These are phyloP conservation scores for Pseudococcus jackbeardsleyi DNA, from an alignment of 2,888 invertebrate genomes.

Conservation along the genomic window DNA sequence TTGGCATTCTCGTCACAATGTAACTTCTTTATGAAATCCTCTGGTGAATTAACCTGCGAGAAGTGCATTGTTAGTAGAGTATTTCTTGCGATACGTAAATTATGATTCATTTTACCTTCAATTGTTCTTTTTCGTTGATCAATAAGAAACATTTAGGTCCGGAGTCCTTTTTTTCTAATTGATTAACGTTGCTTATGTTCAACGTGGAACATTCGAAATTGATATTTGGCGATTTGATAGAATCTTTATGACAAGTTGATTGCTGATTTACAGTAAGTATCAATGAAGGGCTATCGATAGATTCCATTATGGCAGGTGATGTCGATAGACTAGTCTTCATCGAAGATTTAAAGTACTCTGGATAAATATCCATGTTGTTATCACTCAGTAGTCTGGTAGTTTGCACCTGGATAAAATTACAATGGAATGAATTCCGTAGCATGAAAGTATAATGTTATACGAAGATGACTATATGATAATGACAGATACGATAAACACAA, in stretches of 20 bases:
- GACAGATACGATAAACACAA: background rate
- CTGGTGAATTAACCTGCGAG: slow-evolving; percentile 69
- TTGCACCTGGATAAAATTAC: background rate
- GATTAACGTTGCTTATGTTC: slow-evolving; percentile 37
- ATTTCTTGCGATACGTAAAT: background rate
- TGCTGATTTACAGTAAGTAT: slow-evolving; percentile 63
- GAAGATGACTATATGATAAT: background rate
- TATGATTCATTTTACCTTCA: slow-evolving; percentile 72
- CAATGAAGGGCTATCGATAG: slow-evolving; percentile 68
- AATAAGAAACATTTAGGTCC: slow-evolving; percentile 75
- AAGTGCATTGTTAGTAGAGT: slow-evolving; percentile 70
- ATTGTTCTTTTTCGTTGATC: slow-evolving; percentile 76
- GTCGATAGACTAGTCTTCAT: slow-evolving; percentile 49
- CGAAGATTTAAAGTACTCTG: slow-evolving; percentile 55
- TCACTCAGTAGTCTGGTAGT: background rate
- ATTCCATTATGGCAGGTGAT: slow-evolving; percentile 69
- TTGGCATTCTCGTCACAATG: slow-evolving; percentile 71
- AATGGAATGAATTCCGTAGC: background rate
- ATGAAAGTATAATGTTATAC: background rate
- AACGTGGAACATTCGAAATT: slow-evolving; percentile 54
- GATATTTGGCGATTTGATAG: background rate
- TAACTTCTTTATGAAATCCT: slow-evolving; percentile 73
- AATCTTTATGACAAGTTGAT: background rate
- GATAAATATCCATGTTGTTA: slow-evolving; percentile 55
- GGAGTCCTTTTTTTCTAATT: slow-evolving; percentile 69